phyloP scores from a whole-genome alignment of 2,113 vertebrate genomes.

The Egretta garzetta region DNA sequence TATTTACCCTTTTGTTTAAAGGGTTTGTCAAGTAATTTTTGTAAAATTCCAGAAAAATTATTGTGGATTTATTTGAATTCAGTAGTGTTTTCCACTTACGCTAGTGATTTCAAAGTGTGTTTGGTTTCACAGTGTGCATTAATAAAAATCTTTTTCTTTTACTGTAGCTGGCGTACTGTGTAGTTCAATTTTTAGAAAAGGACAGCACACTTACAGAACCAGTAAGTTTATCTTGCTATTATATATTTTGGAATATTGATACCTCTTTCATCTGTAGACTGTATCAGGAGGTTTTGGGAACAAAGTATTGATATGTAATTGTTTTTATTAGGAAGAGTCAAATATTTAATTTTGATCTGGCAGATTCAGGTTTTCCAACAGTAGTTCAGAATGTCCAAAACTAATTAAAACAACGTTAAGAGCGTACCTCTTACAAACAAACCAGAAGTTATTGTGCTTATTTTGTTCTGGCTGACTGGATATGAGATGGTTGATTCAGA shows the following conservation, averaged over 20 bases:
- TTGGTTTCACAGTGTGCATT: background rate
- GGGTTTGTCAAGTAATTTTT: background rate
- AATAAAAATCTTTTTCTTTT: constrained; percentile 16
- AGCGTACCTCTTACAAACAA: background rate
- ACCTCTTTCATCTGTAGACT: background rate
- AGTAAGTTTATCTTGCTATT: constrained; percentile 74
- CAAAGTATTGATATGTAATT: background rate
- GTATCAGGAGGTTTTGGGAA: background rate
- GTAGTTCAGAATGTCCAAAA: background rate
- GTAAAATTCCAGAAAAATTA: background rate
- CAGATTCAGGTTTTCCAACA: background rate
- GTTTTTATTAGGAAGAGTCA: background rate
- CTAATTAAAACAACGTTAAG: background rate
- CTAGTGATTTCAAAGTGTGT: background rate
- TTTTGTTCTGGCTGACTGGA: background rate
- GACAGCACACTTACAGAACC: constrained; percentile 98
- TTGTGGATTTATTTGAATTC: background rate
- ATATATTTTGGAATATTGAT: background rate
- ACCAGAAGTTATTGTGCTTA: background rate
- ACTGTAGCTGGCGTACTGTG: constrained; percentile 92
- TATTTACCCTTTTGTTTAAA: background rate
- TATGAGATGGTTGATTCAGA: background rate
- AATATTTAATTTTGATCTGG: background rate
- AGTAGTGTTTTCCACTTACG: background rate
- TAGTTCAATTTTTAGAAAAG: constrained; percentile 97